Percentiles rank a stretch among this genome's conserved stretches.
phyloP scores from a whole-genome alignment of 2,888 invertebrate species.

The Cheilosia grossa region DNA sequence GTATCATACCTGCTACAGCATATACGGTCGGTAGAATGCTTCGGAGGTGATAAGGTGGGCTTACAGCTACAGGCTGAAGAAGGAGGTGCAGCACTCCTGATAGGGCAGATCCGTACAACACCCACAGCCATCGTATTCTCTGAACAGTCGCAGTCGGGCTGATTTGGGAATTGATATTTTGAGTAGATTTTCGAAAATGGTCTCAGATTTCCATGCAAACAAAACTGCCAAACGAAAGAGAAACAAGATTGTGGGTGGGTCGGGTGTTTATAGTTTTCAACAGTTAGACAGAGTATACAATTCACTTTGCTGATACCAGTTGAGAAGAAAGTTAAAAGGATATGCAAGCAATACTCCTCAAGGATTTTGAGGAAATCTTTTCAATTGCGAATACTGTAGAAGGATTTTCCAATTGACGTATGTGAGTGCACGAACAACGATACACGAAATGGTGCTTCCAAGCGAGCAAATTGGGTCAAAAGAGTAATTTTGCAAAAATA shows the following conservation, averaged over 20 bases:
- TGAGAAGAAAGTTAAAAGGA: constrained; percentile 38
- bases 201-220: constrained; percentile 37
- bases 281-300: neutral
- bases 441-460: constrained; percentile 16
- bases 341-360: constrained; percentile 42
- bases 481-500: constrained; percentile 57
- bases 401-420: constrained; percentile 55
- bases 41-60: constrained; percentile 32
- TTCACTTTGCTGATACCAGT: constrained; percentile 6
- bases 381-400: constrained; percentile 51
- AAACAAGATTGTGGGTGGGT: constrained; percentile 11
- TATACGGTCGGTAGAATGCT: constrained; percentile 14
- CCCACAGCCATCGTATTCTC: neutral
- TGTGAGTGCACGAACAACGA: neutral
- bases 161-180: constrained; percentile 51
- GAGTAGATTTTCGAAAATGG: constrained; percentile 62
- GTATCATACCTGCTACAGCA: constrained; percentile 21
- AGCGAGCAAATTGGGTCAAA: constrained; percentile 52
- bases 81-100: constrained; percentile 34
- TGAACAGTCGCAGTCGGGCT: constrained; percentile 1
- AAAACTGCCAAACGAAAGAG: constrained; percentile 28
- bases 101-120: constrained; percentile 9
- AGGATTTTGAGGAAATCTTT: constrained; percentile 60
- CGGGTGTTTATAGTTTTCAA: neutral
- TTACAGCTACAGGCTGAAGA: constrained; percentile 9